Base-by-base conservation (phyloP, 30 jellyfish, hydroid and myxozoan species). In the Pseudorhiza aurosa region DNA sequence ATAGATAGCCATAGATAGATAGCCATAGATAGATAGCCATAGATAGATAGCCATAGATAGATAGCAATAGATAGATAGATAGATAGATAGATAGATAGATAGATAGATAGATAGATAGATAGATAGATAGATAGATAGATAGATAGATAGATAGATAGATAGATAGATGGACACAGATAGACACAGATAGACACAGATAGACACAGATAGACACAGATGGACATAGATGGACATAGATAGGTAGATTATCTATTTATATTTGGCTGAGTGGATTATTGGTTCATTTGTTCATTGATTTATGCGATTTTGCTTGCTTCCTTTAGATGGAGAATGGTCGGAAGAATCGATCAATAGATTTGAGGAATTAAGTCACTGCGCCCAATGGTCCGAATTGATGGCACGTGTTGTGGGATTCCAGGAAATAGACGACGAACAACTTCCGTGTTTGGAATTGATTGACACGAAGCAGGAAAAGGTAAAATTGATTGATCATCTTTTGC, bases 371-470 rank as follows among this genome's bases (percentile, higher is more conserved):
- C 95, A 85, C 32, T 92, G 96, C 55, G 95, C 96, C 6, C 74
- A 83, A 81, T 92, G 98, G 98, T 26, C 92, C 15, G 81, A 87
- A 22, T 14, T 92, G 60, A 70, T 85, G 85, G 96, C 90, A n/a
- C 85, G 85, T 19, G 65, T 76, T 1, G 88, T 92, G 65, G 93
- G 96, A 10, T 65, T 49, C 73, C 29, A 65, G 36, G 76, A 60
- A 15, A 56, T 43, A 26, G 85, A 69, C 29, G 77, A 75, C 25
- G 72, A 68, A 0, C 72, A 46, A 15, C 28, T 79, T 27, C 95
- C 96, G 21, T 46, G 93, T 14, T 45, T 87, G 72, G 92, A 76
- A 27, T 33, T 87, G 39, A 63, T 87, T 57, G 93, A 87, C 53
- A 77, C 92, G 0, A 71, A 76, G 3, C 68, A 35, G 14, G 96